Percentiles rank a stretch among this genome's conserved stretches.
Conservation (phyloP, 2,888 invertebrate genomes). For the Dicycla oo region DNA sequence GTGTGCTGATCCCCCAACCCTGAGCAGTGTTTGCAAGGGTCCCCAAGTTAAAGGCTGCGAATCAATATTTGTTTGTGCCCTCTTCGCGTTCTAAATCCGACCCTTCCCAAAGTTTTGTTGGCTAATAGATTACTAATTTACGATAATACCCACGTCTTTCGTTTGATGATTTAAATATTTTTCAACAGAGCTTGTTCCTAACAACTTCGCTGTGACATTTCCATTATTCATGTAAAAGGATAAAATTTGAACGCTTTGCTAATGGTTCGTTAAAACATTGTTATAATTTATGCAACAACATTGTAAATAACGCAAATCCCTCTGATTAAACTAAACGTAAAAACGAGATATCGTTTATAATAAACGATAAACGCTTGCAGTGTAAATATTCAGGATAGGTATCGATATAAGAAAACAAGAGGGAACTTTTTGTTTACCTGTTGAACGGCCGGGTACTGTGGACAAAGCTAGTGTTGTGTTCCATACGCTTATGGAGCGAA, state of each 20-base stretch:
- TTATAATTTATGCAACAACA: conserved; percentile 32
- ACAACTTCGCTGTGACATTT: conserved; percentile 23
- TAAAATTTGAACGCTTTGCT: conserved; percentile 36
- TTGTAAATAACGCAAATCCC: conserved; percentile 31
- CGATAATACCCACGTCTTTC: conserved; percentile 50
- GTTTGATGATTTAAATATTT: conserved; percentile 34
- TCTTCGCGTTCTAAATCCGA: conserved; percentile 78
- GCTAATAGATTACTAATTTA: conserved; percentile 68
- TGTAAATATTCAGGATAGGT: conserved; percentile 38
- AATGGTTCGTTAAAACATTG: conserved; percentile 41
- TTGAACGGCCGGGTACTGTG: conserved; percentile 59
- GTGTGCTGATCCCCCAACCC: conserved; percentile 64
- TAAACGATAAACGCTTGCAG: conserved; percentile 33
- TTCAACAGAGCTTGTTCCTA: conserved; percentile 15
- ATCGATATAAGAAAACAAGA: conserved; percentile 55
- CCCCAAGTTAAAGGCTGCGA: conserved; percentile 74
- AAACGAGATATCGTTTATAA: conserved; percentile 11
- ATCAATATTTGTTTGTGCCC: conserved; percentile 82
- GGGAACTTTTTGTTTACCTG: conserved; percentile 69
- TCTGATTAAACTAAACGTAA: conserved; percentile 16
- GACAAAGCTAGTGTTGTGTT: conserved; percentile 46
- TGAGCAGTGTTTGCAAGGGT: conserved; percentile 73
- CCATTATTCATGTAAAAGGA: conserved; percentile 29
- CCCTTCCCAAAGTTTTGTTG: conserved; percentile 72
- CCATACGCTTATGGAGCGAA: conserved; percentile 42